Evolutionary conservation across 2,888 invertebrate species (phyloP), one percentile per base, ranked within the genome.

Genomic region (Zaprionus bogoriensis): DNA sequence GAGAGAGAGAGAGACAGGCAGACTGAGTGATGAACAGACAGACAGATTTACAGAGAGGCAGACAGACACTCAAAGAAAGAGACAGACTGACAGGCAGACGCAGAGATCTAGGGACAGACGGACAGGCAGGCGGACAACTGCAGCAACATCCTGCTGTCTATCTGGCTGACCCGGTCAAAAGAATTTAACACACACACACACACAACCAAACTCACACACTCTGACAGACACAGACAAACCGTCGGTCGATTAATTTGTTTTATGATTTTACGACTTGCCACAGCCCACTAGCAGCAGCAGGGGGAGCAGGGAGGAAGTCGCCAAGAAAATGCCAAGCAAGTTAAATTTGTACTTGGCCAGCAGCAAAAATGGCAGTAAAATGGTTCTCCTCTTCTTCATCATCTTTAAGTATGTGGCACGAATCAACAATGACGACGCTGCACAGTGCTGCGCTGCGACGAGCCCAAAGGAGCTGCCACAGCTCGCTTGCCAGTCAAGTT

Each of bases 321-420:
- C n/a, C n/a, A 12, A 38, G 53, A 60, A 59, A 61, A 61, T 57
- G 75, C 28, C 50, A 57, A 54, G 61, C 71, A 50, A 58, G 62
- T 61, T 60, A 62, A 77, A 77, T 77, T 77, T 66, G 68, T 77
- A 71, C 71, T 60, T 77, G 47, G 74, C 78, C 74, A 74, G 60
- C 80, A 86, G 80, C 86, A 66, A 74, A 71, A 86, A 86, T 86
- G 69, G 66, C 84, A 69, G 62, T 74, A 84, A 86, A 86, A 83
- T 74, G 59, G 46, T 61, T 51, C 53, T 74, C 45, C 60, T 59
- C 62, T 54, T 50, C 59, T 48, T 69, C 74, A 50, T 60, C 73
- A 62, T 53, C 66, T 70, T 74, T 63, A 74, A 74, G 78, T 77
- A 74, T 77, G 83, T 76, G 73, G 76, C 76, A 76, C 80, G 69